These are phyloP conservation scores for Fopius arisanus DNA, from an alignment of 1,140 invertebrate species.

Conservation along the genomic window DNA sequence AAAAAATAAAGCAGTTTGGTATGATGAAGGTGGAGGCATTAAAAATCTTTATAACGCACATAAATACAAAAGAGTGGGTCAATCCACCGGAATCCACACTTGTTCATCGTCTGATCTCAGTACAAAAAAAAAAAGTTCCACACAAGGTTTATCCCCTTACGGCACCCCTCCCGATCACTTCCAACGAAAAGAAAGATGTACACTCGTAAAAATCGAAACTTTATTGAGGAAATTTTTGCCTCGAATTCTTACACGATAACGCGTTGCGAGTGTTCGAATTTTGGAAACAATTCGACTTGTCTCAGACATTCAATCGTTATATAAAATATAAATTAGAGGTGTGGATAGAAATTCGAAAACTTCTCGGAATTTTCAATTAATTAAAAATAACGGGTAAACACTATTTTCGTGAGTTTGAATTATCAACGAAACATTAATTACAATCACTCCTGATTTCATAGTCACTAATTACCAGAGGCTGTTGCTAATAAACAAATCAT, in stretches of 20 bases:
- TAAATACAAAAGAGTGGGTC: slow-evolving; percentile 15
- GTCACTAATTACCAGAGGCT: too few species aligned
- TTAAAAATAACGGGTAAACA: too few species aligned
- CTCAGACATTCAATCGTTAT: too few species aligned
- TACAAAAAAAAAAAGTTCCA: background rate
- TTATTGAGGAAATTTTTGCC: slow-evolving; percentile 27
- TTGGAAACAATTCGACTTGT: background rate
- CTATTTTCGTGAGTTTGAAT: too few species aligned
- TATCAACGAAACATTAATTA: too few species aligned
- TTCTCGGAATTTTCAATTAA: too few species aligned
- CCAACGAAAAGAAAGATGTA: slow-evolving; percentile 9
- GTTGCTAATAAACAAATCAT: too few species aligned
- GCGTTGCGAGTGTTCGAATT: background rate
- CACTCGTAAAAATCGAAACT: slow-evolving; percentile 24
- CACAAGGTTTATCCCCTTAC: background rate
- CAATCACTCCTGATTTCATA: too few species aligned
- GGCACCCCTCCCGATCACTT: background rate
- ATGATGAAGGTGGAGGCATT: slow-evolving; percentile 2
- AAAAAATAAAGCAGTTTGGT: background rate
- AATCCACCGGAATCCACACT: slow-evolving; percentile 1
- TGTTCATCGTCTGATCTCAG: background rate
- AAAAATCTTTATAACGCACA: background rate
- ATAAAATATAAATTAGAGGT: too few species aligned
- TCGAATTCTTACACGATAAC: background rate
- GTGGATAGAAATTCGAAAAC: too few species aligned